Evolutionary conservation across 2,888 invertebrate species (phyloP), one percentile per base, ranked within the genome.

Genomic region (Hirtodrosophila alboralis): DNA sequence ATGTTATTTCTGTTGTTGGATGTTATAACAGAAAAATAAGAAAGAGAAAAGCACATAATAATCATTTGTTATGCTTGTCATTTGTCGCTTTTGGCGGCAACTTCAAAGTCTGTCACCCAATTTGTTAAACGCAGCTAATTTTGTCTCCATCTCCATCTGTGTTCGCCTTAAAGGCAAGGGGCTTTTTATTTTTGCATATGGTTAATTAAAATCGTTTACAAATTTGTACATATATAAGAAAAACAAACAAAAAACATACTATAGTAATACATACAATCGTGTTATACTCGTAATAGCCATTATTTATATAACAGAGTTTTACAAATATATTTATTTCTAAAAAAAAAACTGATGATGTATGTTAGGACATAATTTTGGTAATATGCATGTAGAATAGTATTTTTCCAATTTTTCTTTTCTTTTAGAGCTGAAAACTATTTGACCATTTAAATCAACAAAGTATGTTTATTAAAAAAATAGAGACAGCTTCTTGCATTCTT

Each of bases 21-120:
- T 75, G 68, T 72, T 62, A 62, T 64, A 63, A 64, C 48, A 63
- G 62, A 38, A 26, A 66, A 62, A 57, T 45, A 52, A 59, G 53
- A 44, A 48, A 36, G 47, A 48, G 65, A 58, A 65, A 65, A 75
- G 84, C 84, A 73, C 79, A 85, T 75, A 77, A 86, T 87, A 80
- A 84, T 76, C 79, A 88, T 88, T 88, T 88, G 88, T 87, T 84
- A 76, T 86, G 88, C 86, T 81, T 87, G 86, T 86, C 80, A 80
- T 78, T 87, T 87, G 86, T 86, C 80, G 72, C 64, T 61, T 59
- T 70, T 66, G 68, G 63, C 88, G 87, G 87, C 73, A 61, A 75
- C 76, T 78, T 88, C 88, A 88, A 88, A 88, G 78, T 48, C 59
- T 64, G 77, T 77, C 81, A 86, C 60, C 75, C 77, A 87, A 87